These are phyloP conservation scores for Drosophila rubida DNA, from an alignment of 2,888 invertebrate species.

Conservation along the genomic window DNA sequence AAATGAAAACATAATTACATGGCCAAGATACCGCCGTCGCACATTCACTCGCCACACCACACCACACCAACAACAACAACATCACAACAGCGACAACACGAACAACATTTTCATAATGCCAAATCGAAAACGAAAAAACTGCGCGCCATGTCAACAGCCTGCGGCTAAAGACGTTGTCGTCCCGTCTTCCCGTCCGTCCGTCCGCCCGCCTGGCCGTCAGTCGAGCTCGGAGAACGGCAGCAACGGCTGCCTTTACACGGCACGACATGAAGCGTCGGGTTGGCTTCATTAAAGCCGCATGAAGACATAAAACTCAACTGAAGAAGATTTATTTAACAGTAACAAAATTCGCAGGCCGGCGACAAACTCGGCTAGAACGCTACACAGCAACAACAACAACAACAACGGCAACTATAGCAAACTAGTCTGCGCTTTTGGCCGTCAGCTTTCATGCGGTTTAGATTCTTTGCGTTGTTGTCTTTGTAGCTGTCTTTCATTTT, in stretches of 20 bases:
- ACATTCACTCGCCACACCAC: constrained; percentile 50
- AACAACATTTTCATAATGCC: constrained; percentile 55
- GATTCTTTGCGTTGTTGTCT: constrained; percentile 48
- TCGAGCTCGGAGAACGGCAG: constrained; percentile 30
- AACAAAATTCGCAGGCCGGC: constrained; percentile 56
- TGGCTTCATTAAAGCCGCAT: constrained; percentile 63
- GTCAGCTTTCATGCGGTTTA: constrained; percentile 58
- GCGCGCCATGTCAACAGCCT: constrained; percentile 54
- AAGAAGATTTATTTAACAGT: constrained; percentile 67
- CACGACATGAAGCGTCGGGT: constrained; percentile 24
- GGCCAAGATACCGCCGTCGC: constrained; percentile 35
- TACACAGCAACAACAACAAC: constrained; percentile 12
- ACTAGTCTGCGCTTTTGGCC: constrained; percentile 41
- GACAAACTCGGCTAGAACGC: constrained; percentile 48
- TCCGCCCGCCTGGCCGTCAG: constrained; percentile 1
- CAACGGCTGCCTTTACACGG: constrained; percentile 14
- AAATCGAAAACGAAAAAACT: constrained; percentile 51
- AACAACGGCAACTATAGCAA: constrained; percentile 24
- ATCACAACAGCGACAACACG: constrained; percentile 7
- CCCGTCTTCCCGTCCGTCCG: constrained; percentile 3
- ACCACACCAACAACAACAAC: constrained; percentile 21
- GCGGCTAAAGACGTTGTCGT: constrained; percentile 31
- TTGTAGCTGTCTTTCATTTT: constrained; percentile 35
- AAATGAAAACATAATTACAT: constrained; percentile 72
- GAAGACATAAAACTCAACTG: constrained; percentile 62